phyloP scores from a whole-genome alignment of 92 coral and sea anemone species.

The Phenganax subtilis region DNA sequence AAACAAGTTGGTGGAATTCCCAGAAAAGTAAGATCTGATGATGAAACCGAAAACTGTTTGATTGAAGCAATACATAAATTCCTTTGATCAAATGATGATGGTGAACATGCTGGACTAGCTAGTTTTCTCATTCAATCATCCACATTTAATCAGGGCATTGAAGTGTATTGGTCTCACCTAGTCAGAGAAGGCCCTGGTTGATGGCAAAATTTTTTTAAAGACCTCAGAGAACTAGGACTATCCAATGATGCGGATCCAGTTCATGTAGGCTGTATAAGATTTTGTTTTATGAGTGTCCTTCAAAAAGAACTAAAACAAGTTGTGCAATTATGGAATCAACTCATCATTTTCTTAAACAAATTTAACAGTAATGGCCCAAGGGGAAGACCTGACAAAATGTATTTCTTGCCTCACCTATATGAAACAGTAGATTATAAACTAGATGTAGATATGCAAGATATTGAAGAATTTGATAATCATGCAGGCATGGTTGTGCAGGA shows the following conservation, averaged over 20 bases:
- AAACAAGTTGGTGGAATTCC: constrained; percentile 35
- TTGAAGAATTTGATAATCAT: constrained; percentile 21
- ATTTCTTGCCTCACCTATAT: not conserved
- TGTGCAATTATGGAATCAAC: constrained; percentile 12
- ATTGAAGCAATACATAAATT: constrained; percentile 38
- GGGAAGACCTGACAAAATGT: constrained; percentile 8
- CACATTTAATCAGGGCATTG: constrained; percentile 38
- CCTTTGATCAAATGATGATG: constrained; percentile 44
- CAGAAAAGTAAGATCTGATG: constrained; percentile 22
- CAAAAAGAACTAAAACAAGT: constrained; percentile 1
- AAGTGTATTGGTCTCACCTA: constrained; percentile 42
- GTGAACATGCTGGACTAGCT: constrained; percentile 24
- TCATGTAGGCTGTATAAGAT: not conserved
- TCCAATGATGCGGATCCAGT: constrained; percentile 7
- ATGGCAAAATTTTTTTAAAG: constrained; percentile 17
- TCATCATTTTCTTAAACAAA: not conserved
- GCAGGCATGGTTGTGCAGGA: constrained; percentile 25
- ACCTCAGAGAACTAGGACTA: not conserved
- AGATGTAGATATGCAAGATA: not conserved
- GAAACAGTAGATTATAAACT: not conserved
- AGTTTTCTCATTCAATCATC: constrained; percentile 21
- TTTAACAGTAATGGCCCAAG: constrained; percentile 7
- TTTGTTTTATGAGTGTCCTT: constrained; percentile 11
- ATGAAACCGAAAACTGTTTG: constrained; percentile 33
- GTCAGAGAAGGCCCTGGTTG: constrained; percentile 36